A percentile compares a stretch with the other conserved stretches of the same genome.
Conservation (phyloP, 2,113 vertebrate species). For the Psammodynastes pulverulentus region DNA sequence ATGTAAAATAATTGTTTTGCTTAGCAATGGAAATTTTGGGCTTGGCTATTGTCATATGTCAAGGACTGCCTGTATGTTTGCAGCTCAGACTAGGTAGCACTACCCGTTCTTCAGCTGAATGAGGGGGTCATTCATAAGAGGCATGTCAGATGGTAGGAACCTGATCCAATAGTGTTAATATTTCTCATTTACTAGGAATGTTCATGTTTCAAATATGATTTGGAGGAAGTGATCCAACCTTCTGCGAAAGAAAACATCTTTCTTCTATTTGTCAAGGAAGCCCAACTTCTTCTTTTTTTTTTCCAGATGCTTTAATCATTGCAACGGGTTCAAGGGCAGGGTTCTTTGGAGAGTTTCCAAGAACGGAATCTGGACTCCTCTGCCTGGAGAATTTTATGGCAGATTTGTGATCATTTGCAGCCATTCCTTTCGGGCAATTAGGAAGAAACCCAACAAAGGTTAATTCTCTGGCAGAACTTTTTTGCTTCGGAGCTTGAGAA, state of each 20-base stretch:
- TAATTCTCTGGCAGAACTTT: neutral
- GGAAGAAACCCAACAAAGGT: neutral
- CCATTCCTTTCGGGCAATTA: neutral
- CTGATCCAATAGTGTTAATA: neutral
- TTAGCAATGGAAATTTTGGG: neutral
- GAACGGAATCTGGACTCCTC: neutral
- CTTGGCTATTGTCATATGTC: neutral
- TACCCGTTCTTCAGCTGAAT: neutral
- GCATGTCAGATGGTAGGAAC: neutral
- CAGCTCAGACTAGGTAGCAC: neutral
- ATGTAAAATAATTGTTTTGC: neutral
- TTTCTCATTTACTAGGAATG: neutral
- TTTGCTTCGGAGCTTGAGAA: neutral
- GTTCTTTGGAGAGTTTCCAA: neutral
- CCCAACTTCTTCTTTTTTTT: neutral
- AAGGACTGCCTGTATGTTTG: neutral
- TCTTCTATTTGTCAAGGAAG: neutral
- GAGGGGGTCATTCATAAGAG: neutral
- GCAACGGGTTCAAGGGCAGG: neutral
- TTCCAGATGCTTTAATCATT: neutral
- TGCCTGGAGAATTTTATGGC: neutral
- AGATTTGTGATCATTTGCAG: neutral
- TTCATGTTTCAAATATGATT: neutral
- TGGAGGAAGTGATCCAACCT: neutral
- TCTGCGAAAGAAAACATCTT: neutral